Conservation (phyloP, 2,113 vertebrate genomes). For the Hippocampus barbouri region DNA sequence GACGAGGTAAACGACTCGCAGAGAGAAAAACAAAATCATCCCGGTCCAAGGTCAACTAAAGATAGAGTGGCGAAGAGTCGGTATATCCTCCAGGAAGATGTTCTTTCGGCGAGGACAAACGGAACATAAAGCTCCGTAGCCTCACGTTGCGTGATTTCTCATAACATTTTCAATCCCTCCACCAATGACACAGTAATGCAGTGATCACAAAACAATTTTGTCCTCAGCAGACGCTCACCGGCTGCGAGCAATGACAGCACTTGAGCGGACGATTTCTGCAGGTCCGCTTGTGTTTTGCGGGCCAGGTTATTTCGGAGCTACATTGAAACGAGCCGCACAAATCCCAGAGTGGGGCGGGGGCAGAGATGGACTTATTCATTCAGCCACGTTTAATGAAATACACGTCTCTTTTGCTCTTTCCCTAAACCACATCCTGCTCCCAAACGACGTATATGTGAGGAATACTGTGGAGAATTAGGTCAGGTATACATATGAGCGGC, state of each 20-base stretch:
- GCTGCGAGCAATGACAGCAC: conserved; percentile 38
- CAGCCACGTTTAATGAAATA: conserved; percentile 42
- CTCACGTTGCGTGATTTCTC: conserved; percentile 45
- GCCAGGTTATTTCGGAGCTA: conserved; percentile 42
- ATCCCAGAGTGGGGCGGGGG: conserved; percentile 34
- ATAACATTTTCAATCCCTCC: conserved; percentile 51
- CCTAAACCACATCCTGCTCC: conserved; percentile 11
- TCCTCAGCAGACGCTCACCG: conserved; percentile 36
- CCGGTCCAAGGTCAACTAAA: conserved; percentile 10
- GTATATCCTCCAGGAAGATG: conserved; percentile 21
- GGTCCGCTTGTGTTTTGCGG: conserved; percentile 37
- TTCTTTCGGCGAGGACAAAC: conserved; percentile 28
- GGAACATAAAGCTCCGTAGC: conserved; percentile 26
- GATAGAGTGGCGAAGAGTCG: conserved; percentile 13
- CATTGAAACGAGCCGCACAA: conserved; percentile 36
- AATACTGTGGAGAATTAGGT: neutral
- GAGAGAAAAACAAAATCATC: neutral
- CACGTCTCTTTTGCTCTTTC: conserved; percentile 12
- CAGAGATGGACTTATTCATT: conserved; percentile 44
- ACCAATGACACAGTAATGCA: conserved; percentile 45
- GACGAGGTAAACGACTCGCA: conserved; percentile 4
- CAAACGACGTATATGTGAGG: conserved; percentile 18
- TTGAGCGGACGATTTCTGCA: conserved; percentile 34
- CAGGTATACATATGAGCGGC: neutral
- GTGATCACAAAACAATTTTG: conserved; percentile 49